Percentiles rank a stretch among this genome's conserved stretches.
phyloP scores from a whole-genome alignment of 2,797 vertebrate species.

The Masticophis lateralis region DNA sequence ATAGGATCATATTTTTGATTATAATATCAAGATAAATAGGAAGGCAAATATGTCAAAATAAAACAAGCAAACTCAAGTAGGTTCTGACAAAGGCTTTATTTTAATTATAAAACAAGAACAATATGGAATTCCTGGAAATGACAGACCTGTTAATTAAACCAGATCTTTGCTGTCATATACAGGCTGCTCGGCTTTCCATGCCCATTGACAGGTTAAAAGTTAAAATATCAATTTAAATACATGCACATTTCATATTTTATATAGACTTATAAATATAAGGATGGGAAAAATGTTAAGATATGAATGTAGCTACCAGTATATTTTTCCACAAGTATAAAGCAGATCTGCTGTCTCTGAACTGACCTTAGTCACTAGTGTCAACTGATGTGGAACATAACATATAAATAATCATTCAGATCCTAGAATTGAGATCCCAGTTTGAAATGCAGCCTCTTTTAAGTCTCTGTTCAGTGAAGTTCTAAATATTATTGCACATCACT shows the following conservation, averaged over 20 bases:
- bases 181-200: constrained; percentile 17
- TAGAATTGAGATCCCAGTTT: neutral
- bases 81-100: constrained; percentile 54
- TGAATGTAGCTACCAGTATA: constrained; percentile 23
- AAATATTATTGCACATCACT: constrained; percentile 22
- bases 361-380: constrained; percentile 9
- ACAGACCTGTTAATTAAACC: constrained; percentile 30
- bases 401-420: constrained; percentile 19
- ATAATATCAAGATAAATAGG: constrained; percentile 35
- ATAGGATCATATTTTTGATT: neutral
- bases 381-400: constrained; percentile 11
- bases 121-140: constrained; percentile 46
- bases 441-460: neutral
- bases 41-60: neutral
- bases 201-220: constrained; percentile 41
- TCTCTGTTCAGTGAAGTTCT: neutral
- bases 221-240: constrained; percentile 26
- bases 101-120: constrained; percentile 47
- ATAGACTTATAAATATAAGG: constrained; percentile 15
- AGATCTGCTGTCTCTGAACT: constrained; percentile 23
- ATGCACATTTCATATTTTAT: constrained; percentile 41
- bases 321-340: constrained; percentile 16
- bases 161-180: constrained; percentile 30
- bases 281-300: constrained; percentile 27
- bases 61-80: constrained; percentile 50